Evolutionary conservation across 2,888 invertebrate genomes (phyloP), one percentile per base, ranked within the genome.

Genomic region (Idaea biselata): DNA sequence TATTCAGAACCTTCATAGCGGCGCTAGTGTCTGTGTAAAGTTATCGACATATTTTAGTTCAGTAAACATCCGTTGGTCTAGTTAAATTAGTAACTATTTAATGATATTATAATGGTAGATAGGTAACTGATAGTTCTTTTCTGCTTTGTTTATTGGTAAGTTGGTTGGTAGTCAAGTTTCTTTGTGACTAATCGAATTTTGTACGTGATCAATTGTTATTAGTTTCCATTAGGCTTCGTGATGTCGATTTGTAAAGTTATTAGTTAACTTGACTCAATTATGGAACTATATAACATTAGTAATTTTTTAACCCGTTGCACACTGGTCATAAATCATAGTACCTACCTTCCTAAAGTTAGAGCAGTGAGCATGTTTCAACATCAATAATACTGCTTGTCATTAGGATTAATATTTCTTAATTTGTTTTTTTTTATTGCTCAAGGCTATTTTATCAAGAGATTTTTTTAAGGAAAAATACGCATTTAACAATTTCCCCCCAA

Each of bases 121-220:
- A 25, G 25, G 25, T 25, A 25, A 44, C 8, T 3, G 44, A 44
- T 44, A 14, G 44, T 44, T 44, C 11, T 33, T 44, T 44, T 44
- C 44, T 44, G 44, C 44, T 44, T 44, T 44, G 44, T 44, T 14
- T 44, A 44, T 44, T 44, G 25, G 25, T 25, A 3, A 44, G 32
- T 1, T 33, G 33, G 32, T 32, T 14, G 44, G 44, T 44, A 44
- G 11, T 44, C 1, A 1, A 5, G 44, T 44, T 44, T 44, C 44
- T 58, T 61, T 60, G 64, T 61, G 61, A 60, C 60, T 57, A 17
- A 64, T 64, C 61, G 60, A 58, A 25, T 57, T 64, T 32, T 32
- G 54, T 54, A 32, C 44, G 44, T 44, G 44, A 44, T 11, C 44
- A 44, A 14, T 44, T 8, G 8, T 44, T 1, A 7, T 44, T 14